Evolutionary conservation across 2,888 invertebrate species (phyloP), one percentile per base, ranked within the genome.

Genomic region (Teleogryllus oceanicus): DNA sequence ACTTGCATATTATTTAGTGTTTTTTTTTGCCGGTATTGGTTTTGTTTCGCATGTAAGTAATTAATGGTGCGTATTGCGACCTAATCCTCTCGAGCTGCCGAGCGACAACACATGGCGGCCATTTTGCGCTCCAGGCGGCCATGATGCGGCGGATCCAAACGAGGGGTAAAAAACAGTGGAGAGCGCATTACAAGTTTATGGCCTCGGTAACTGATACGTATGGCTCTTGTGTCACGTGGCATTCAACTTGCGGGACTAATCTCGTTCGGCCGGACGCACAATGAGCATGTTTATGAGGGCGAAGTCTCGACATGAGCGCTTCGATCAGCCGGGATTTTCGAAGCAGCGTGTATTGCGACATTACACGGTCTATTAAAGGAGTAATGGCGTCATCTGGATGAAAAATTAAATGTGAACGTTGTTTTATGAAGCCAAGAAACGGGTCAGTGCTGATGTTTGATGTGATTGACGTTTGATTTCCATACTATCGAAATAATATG

Each of bases 131-230:
- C 8, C 62, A n/a, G n/a, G 62, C 16, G 13, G 13, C 62, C 13
- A 18, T n/a, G 62, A 18, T 13, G 62, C n/a, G 16, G 16, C 62
- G 13, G 0, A 8, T 13, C 16, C 62, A 62, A n/a, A 62, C 13
- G n/a, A 62, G 13, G 16, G 13, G 62, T n/a, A n/a, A 13, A 62
- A 62, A 62, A 62, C n/a, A 4, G 62, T 62, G 13, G 12, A 13
- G 62, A n/a, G 16, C 13, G 13, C 62, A 62, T 62, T 62, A 62
- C n/a, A 62, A 62, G 62, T 62, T 62, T 62, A 62, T n/a, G 62
- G 62, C n/a, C 62, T 62, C n/a, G 16, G 16, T 62, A 62, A 62
- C 62, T 62, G 62, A 62, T 62, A 62, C 62, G 62, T 62, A 62
- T 62, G 13, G 62, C 62, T 62, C 62, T 62, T 62, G 62, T 62